Percentiles rank a stretch among this genome's conserved stretches.
phyloP scores from a whole-genome alignment of 2,113 vertebrate genomes.

The Phrynosoma blainvillii region DNA sequence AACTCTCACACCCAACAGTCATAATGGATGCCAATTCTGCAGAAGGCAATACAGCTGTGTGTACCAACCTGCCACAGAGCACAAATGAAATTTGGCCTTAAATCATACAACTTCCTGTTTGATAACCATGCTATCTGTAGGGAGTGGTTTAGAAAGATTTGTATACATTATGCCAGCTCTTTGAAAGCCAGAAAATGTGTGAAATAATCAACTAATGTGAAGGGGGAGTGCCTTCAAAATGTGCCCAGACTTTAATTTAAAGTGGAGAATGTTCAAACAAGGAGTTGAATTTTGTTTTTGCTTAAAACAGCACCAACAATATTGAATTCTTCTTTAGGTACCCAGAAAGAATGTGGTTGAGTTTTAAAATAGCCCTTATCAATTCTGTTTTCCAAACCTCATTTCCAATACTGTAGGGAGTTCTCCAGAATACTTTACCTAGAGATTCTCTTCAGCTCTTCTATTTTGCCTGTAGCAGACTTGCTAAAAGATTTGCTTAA shows the following conservation, averaged over 20 bases:
- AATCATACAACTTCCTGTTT: conserved; percentile 9
- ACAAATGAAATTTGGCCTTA: background rate
- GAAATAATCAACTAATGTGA: conserved; percentile 32
- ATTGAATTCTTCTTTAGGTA: too few relatives aligned
- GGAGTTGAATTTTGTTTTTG: background rate
- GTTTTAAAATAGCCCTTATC: background rate
- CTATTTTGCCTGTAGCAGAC: background rate
- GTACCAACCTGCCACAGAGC: accelerated
- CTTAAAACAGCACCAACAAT: too few relatives aligned
- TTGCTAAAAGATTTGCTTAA: background rate
- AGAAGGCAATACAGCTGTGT: background rate
- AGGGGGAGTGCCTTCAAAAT: conserved; percentile 40
- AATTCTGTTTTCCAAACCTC: background rate
- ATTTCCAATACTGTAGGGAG: background rate
- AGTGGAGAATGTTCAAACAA: conserved; percentile 52
- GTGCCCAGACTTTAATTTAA: conserved; percentile 50
- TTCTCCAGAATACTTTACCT: background rate
- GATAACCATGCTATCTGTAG: background rate
- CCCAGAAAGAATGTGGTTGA: conserved; percentile 32
- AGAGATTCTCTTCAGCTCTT: background rate
- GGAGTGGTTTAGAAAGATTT: conserved; percentile 42
- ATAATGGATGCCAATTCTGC: background rate
- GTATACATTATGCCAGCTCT: conserved; percentile 25
- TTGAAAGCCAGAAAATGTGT: conserved; percentile 50
- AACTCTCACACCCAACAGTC: background rate